Percentiles rank a stretch among this genome's conserved stretches.
phyloP scores from a whole-genome alignment of 2,113 vertebrate genomes.

The Serranochromis macrocephalus region DNA sequence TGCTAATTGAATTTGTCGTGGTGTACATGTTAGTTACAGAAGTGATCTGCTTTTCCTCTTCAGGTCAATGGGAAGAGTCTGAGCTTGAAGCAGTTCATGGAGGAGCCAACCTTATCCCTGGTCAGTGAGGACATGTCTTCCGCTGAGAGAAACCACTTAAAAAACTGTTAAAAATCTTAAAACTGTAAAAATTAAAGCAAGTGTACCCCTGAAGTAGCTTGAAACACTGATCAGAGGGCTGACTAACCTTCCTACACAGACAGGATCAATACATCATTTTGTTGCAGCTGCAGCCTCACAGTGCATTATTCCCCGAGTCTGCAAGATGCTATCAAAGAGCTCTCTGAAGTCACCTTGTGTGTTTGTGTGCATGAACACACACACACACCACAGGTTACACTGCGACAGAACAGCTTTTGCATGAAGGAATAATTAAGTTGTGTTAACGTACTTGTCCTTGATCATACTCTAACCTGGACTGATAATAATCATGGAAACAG shows the following conservation, averaged over 20 bases:
- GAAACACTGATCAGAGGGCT: neutral
- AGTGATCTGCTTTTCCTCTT: neutral
- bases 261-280: conserved; percentile 16
- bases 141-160: neutral
- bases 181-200: neutral
- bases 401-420: neutral
- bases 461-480: neutral
- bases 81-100: conserved; percentile 82
- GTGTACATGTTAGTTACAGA: neutral
- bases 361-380: neutral
- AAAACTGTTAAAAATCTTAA: neutral
- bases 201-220: neutral
- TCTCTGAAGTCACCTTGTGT: conserved; percentile 21
- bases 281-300: neutral
- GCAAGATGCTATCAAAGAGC: conserved; percentile 19
- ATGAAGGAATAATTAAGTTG: neutral
- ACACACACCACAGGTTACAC: neutral
- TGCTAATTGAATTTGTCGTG: neutral
- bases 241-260: neutral
- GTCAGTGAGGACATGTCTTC: conserved; percentile 65
- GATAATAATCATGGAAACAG: neutral
- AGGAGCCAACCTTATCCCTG: conserved; percentile 79
- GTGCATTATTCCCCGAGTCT: neutral
- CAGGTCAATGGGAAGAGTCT: conserved; percentile 85
- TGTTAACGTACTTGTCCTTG: neutral